phyloP scores from a whole-genome alignment of 2,113 vertebrate species.

The Elaphurus davidianus region DNA sequence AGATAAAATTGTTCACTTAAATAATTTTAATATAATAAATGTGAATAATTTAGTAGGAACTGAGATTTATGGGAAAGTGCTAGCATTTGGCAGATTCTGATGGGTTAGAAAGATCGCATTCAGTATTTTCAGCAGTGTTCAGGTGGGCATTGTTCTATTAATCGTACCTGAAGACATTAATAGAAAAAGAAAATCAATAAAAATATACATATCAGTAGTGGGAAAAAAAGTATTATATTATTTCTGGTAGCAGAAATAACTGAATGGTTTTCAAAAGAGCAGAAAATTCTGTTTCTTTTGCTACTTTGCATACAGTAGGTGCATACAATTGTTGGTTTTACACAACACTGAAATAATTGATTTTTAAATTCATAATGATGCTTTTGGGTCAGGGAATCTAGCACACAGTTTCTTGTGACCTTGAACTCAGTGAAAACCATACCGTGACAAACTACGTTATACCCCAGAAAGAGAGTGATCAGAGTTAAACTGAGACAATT shows the following conservation, averaged over 20 bases:
- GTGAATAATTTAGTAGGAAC: not conserved
- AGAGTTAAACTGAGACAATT: fast-evolving
- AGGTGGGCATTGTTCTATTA: not conserved
- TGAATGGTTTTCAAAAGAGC: not conserved
- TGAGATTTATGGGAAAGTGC: not conserved
- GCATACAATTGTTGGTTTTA: not conserved
- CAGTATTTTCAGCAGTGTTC: not conserved
- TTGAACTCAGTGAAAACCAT: not conserved
- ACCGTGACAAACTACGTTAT: not conserved
- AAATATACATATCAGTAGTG: not conserved
- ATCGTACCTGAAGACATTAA: not conserved
- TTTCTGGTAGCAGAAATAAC: not conserved
- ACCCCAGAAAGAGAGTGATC: not conserved
- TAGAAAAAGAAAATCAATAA: not conserved
- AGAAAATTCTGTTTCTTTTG: not conserved
- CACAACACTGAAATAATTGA: not conserved
- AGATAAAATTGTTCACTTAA: not conserved
- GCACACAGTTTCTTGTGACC: not conserved
- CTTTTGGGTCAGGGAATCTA: not conserved
- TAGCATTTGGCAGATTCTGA: not conserved
- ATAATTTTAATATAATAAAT: not conserved
- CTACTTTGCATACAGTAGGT: not conserved
- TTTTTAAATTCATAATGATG: not conserved
- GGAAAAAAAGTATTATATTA: not conserved
- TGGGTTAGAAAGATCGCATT: not conserved